Evolutionary conservation across 2,797 vertebrate genomes (phyloP).

Genomic region (Centropyge bicolor): DNA sequence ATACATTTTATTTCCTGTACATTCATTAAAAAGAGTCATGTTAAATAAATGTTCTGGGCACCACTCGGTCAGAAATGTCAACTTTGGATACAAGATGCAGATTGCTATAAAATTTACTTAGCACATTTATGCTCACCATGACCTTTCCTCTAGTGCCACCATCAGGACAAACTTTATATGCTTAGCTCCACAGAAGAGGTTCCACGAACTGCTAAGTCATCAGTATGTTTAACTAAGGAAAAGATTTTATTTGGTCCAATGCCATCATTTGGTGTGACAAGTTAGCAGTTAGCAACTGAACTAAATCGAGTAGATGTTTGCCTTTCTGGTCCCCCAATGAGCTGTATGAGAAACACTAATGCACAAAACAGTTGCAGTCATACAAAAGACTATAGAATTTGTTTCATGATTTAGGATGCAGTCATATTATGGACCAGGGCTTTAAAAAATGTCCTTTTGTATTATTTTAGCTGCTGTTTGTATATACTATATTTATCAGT

Average conservation of each 20-base stretch:
- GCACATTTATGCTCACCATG: not conserved
- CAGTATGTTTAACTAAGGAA: not conserved
- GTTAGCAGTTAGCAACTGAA: not conserved
- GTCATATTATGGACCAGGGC: conserved; percentile 48
- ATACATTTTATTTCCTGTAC: not conserved
- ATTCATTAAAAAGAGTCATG: no score
- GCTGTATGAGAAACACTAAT: conserved; percentile 4
- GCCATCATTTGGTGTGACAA: not conserved
- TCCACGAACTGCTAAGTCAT: not conserved
- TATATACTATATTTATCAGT: conserved; percentile 69
- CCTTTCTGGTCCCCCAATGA: not conserved
- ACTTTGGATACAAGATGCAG: not conserved
- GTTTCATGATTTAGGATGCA: conserved; percentile 65
- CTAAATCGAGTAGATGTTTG: not conserved
- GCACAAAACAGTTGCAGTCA: conserved; percentile 27
- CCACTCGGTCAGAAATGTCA: not conserved
- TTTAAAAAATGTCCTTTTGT: conserved; percentile 50
- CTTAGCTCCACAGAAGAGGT: not conserved
- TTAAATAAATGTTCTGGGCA: not conserved
- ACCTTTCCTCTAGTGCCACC: not conserved
- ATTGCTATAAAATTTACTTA: not conserved
- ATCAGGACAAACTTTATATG: not conserved
- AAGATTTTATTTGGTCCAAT: not conserved
- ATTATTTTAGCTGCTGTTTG: conserved; percentile 61
- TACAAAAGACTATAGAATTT: conserved; percentile 23